Conservation (phyloP, 2,797 vertebrate species). For the Choloepus didactylus region DNA sequence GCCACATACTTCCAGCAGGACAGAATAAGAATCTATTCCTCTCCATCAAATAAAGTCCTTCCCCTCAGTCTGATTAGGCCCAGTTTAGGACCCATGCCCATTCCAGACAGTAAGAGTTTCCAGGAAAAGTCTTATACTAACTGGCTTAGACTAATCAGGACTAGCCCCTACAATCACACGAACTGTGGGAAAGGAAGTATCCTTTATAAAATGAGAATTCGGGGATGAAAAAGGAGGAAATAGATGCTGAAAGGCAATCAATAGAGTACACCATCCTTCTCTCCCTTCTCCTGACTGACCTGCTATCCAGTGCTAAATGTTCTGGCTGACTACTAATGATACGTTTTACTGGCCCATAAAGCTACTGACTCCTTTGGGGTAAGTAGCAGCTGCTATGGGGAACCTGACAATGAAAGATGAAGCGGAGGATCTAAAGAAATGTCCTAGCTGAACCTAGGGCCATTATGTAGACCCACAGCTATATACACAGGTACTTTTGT, state of each 20-base stretch:
- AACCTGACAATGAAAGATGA: slow-evolving; percentile 54
- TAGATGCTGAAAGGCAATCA: neutral
- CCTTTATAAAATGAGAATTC: slow-evolving; percentile 20
- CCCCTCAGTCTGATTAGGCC: neutral
- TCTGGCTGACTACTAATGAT: neutral
- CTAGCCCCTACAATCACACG: neutral
- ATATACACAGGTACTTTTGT: neutral
- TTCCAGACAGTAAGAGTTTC: neutral
- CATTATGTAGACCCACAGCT: neutral
- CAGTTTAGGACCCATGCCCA: neutral
- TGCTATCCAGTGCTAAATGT: neutral
- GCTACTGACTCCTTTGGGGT: neutral
- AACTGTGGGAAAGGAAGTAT: neutral
- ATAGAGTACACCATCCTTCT: neutral
- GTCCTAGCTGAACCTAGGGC: neutral
- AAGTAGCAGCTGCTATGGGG: neutral
- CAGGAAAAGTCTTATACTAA: neutral
- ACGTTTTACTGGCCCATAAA: neutral
- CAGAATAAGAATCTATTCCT: neutral
- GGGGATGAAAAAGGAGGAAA: neutral
- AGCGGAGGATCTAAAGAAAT: slow-evolving; percentile 20
- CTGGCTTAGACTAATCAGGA: neutral
- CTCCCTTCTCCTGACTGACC: neutral
- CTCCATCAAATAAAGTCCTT: neutral
- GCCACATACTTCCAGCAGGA: neutral